Base-by-base conservation (phyloP, 2,888 invertebrate species). In the Harmothoe impar region DNA sequence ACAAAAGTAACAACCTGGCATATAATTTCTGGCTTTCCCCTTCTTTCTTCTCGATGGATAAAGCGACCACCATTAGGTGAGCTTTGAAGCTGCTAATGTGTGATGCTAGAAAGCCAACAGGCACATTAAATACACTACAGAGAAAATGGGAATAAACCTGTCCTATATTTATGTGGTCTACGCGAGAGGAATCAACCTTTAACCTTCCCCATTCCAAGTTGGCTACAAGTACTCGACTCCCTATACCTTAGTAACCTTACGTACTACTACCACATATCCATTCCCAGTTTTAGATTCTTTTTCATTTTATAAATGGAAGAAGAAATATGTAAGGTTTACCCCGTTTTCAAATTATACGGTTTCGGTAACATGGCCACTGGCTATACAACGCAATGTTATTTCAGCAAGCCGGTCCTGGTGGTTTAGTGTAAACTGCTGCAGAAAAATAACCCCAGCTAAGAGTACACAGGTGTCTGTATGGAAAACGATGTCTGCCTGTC, bases 1-100 rank as follows among this genome's bases (percentile, higher is more conserved):
- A 72, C 72, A 72, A 72, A 72, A 25, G 72, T 72, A 72, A 29
- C 31, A 72, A 72, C 72, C 72, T 62, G 62, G 12, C 62, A 62
- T 20, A 5, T 12, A 20, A 62, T 62, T 20, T 62, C 62, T 62
- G 62, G 62, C 7, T n/a, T 62, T 62, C n/a, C 17, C 62, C 62
- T 62, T n/a, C 62, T 62, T 62, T 62, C 20, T 20, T n/a, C 12
- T 62, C 1, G 23, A 3, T n/a, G 15, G 62, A 62, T 62, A n/a
- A 62, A 62, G n/a, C 23, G 62, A 20, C 62, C 20, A 62, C 7
- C n/a, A 3, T 62, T 62, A n/a, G 62, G 20, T 62, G 15, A n/a
- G 62, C 62, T 62, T 62, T 62, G 62, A 62, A 62, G 7, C 7
- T 15, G 10, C n/a, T n/a, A 62, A 62, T 62, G 12, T 62, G 62